phyloP scores from a whole-genome alignment of 2,113 vertebrate genomes.

The Ovis aries region ARS-UI_Ramb_v3.0 NC_056058.1:93278501-93279000 shows the following conservation, averaged over 20 bases:
- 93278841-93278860: not conserved
- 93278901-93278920: not conserved
- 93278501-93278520: not conserved
- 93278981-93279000: not conserved
- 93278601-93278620: not conserved
- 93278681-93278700: not conserved
- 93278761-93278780: not conserved
- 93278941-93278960: not conserved
- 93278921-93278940: not conserved
- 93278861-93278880: not conserved
- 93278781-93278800: not conserved
- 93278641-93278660: not conserved
- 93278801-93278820: not conserved
- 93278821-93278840: not conserved
- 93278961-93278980: not conserved
- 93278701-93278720: not conserved
- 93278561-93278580: not conserved
- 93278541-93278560: not conserved
- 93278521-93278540: not conserved
- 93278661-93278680: not conserved
- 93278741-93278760: not conserved
- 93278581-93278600: not conserved
- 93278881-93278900: rapidly evolving
- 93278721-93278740: not conserved
- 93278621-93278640: not conserved